These are phyloP conservation scores for Ethmia dodecea DNA, from an alignment of 2,888 invertebrate species.

Conservation along the genomic window DNA sequence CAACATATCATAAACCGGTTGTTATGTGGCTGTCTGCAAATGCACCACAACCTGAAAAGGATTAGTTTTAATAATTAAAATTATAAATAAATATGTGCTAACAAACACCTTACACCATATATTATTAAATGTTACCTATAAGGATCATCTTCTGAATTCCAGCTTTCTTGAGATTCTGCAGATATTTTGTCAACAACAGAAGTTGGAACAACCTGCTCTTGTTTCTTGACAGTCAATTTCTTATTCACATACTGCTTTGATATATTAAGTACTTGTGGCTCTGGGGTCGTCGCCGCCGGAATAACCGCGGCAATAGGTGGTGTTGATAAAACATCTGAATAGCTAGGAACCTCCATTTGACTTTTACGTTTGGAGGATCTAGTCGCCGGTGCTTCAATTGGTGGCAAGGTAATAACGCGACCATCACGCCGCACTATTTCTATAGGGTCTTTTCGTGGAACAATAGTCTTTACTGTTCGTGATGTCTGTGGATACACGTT, in stretches of 20 bases:
- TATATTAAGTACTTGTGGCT: constrained; percentile 41
- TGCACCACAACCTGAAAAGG: constrained; percentile 89
- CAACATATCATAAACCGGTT: constrained; percentile 99
- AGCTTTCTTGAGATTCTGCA: constrained; percentile 80
- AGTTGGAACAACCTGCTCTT: constrained; percentile 30
- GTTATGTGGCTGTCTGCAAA: constrained; percentile 96
- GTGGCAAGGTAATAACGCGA: constrained; percentile 86
- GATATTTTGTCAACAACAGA: constrained; percentile 53
- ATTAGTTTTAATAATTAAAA: not conserved
- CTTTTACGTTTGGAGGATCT: constrained; percentile 83
- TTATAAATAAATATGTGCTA: not conserved
- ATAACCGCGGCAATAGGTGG: constrained; percentile 21
- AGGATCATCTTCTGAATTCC: constrained; percentile 95
- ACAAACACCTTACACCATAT: not conserved
- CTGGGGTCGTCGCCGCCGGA: constrained; percentile 36
- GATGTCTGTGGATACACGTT: constrained; percentile 44
- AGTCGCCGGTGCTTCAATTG: constrained; percentile 90
- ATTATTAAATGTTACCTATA: constrained; percentile 72
- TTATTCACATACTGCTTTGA: constrained; percentile 63
- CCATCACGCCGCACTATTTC: constrained; percentile 87
- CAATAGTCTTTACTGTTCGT: constrained; percentile 42
- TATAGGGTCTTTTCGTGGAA: constrained; percentile 76
- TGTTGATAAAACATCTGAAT: constrained; percentile 26
- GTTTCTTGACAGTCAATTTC: constrained; percentile 47
- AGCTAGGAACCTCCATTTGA: constrained; percentile 45